Evolutionary conservation across 2,797 vertebrate species (phyloP).

Genomic region (Chloroceryle amazona): DNA sequence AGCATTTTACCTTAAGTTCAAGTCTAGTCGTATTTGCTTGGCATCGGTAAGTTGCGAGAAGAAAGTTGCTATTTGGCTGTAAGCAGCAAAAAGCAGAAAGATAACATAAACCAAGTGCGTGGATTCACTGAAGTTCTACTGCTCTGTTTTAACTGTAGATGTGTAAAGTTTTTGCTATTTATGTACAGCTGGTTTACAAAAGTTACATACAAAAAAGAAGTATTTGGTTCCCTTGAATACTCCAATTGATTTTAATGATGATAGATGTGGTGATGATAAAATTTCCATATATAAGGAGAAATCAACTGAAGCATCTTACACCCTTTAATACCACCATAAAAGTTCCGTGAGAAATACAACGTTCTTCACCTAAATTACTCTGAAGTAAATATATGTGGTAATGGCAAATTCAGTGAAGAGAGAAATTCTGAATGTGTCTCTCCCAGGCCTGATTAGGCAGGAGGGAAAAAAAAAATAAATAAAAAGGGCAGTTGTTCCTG

Average conservation of each 20-base stretch:
- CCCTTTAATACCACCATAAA: neutral
- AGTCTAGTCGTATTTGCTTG: conserved; percentile 96
- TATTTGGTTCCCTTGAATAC: neutral
- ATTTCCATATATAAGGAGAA: neutral
- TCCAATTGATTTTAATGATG: neutral
- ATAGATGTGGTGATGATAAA: neutral
- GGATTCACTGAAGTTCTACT: neutral
- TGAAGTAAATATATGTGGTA: neutral
- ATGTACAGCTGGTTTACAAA: neutral
- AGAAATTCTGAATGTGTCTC: neutral
- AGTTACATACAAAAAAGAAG: neutral
- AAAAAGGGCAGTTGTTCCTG: neutral
- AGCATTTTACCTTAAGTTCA: conserved; percentile 92
- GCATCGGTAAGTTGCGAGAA: conserved; percentile 97
- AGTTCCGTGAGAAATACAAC: neutral
- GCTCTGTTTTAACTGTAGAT: neutral
- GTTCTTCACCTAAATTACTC: neutral
- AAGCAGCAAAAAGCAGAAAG: neutral
- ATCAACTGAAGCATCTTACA: neutral
- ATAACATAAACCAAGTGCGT: neutral
- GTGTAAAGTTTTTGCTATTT: neutral
- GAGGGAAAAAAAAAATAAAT: neutral
- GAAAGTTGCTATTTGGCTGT: conserved; percentile 94
- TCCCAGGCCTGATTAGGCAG: neutral
- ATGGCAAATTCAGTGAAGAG: neutral